Conservation (phyloP, 2,113 vertebrate species). For the Ploceus nigricollis region DNA sequence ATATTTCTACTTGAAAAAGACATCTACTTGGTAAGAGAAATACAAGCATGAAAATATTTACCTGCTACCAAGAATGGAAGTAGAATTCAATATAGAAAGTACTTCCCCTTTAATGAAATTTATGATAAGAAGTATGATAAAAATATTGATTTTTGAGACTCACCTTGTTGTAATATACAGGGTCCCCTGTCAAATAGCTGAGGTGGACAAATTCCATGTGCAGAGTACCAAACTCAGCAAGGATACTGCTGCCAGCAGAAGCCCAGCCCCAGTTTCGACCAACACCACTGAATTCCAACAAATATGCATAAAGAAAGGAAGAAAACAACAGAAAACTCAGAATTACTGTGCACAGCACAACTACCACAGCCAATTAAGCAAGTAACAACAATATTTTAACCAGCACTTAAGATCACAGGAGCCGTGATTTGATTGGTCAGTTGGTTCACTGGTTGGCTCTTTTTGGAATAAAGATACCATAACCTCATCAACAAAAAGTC, state of each 20-base stretch:
- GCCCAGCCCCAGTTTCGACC: constrained; percentile 99
- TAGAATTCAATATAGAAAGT: background rate
- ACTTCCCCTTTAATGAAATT: background rate
- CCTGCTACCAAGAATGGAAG: background rate
- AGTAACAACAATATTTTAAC: background rate
- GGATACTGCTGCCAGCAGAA: constrained; percentile 96
- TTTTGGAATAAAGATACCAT: background rate
- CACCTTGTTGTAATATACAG: constrained; percentile 94
- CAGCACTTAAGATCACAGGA: background rate
- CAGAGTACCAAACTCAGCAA: constrained; percentile 95
- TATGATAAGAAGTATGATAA: background rate
- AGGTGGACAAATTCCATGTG: constrained; percentile 99
- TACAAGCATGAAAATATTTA: background rate
- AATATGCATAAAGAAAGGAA: background rate
- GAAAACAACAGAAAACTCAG: background rate
- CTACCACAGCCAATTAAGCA: background rate
- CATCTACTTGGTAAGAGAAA: background rate
- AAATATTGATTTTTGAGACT: constrained; percentile 14
- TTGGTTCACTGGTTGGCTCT: background rate
- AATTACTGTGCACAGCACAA: background rate
- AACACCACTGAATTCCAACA: constrained; percentile 81
- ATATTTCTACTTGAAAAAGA: background rate
- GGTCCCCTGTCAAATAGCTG: constrained; percentile 93
- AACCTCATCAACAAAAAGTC: background rate
- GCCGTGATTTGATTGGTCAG: background rate